Evolutionary conservation across 92 coral and sea anemone genomes (phyloP).

Genomic region (Epizoanthus stellaris): DNA sequence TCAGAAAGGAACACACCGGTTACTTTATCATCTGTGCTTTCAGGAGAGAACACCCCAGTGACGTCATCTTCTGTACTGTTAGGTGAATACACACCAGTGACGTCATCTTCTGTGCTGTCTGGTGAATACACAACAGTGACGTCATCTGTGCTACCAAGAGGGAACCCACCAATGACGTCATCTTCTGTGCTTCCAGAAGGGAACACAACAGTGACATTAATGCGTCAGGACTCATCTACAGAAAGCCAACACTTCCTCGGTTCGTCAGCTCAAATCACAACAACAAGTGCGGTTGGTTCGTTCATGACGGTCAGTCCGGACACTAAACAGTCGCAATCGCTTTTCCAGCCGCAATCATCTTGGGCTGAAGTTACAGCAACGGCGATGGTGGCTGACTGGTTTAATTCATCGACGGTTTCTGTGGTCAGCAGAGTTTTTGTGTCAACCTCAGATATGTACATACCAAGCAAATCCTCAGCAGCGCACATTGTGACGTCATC

Average conservation of each 20-base stretch:
- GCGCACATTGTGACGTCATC: slow-evolving; percentile 6
- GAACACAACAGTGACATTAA: neutral
- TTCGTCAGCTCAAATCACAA: neutral
- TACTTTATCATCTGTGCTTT: neutral
- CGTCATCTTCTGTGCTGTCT: neutral
- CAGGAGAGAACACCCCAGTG: too few species aligned
- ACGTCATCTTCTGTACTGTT: too few species aligned
- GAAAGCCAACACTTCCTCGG: neutral
- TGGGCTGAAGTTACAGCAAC: neutral
- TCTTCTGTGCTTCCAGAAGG: neutral
- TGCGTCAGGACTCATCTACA: too few species aligned
- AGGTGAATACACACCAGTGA: too few species aligned
- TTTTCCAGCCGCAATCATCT: neutral
- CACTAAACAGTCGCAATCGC: neutral
- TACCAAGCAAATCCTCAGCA: neutral
- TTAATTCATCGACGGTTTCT: neutral
- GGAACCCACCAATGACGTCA: neutral
- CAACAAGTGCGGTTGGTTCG: neutral
- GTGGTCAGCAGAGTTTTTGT: neutral
- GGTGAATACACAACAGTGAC: neutral
- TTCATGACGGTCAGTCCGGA: neutral
- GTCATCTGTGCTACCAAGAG: neutral
- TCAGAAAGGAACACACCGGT: neutral
- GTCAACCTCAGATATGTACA: neutral
- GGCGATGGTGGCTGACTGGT: neutral